Base-by-base conservation (phyloP, 1,140 invertebrate species). In the Lasaia peninsularis region DNA sequence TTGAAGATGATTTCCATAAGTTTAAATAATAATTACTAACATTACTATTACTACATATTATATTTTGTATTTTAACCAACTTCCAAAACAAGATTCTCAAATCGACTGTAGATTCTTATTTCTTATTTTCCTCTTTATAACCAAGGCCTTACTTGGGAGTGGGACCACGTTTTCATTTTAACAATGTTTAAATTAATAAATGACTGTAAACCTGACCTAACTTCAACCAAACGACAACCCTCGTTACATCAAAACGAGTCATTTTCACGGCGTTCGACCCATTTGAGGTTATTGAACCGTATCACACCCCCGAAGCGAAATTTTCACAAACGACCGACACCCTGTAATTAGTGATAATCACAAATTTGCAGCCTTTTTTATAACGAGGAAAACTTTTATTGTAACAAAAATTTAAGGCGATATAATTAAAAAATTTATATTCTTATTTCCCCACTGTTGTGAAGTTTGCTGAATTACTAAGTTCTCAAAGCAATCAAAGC, bases 261-360 rank as follows among this genome's bases (percentile, higher is more conserved):
- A 65, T 61, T 65, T 65, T 49, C 51, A 55, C 31, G 50, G 48
- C 53, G 21, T 44, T 28, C 53, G 52, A 60, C 12, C 57, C 57
- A 58, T 57, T 61, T 57, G 21, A 53, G 63, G 63, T 61, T 16
- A 58, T 65, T 61, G 58, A 65, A 65, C 63, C 58, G 63, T 65
- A 60, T 59, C 40, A 44, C 53, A 35, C 55, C 60, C 59, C 37
- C 34, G 50, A 31, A 16, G 16, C 51, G 58, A 40, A 64, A 57
- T 53, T 60, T 61, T 58, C 54, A 61, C 58, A 60, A 60, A 64
- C 58, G 63, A 61, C 62, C 50, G 24, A 28, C 24, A 33, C 63
- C 21, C 57, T 61, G 63, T 65, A 65, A 65, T 65, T 65, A 61
- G 63, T 65, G 63, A 65, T 60, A 65, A 64, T 64, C 62, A 64